phyloP scores from a whole-genome alignment of 2,888 invertebrate genomes.

The Euplagia quadripunctaria region DNA sequence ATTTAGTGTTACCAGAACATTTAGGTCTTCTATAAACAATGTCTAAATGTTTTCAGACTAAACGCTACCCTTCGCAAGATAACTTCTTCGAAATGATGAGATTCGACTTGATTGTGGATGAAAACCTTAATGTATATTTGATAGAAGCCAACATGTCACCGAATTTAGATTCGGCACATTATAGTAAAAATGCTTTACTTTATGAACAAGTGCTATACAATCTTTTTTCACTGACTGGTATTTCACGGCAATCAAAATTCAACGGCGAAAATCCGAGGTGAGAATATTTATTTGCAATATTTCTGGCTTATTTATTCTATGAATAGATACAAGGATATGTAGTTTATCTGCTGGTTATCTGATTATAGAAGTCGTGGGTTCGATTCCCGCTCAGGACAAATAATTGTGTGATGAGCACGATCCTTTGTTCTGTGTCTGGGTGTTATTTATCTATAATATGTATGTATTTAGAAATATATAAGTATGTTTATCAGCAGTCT shows the following conservation, averaged over 20 bases:
- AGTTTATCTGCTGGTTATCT: too few relatives aligned
- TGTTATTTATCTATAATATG: too few relatives aligned
- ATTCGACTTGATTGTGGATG: constrained; percentile 97
- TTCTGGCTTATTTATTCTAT: not conserved
- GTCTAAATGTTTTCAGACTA: constrained; percentile 64
- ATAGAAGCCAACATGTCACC: constrained; percentile 99
- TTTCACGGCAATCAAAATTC: constrained; percentile 72
- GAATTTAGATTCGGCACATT: constrained; percentile 97
- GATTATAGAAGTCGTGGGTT: too few relatives aligned
- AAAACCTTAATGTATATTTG: constrained; percentile 93
- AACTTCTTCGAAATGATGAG: constrained; percentile 98
- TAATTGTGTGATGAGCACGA: too few relatives aligned
- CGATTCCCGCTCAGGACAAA: too few relatives aligned
- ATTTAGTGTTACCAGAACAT: not conserved
- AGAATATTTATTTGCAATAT: constrained; percentile 22
- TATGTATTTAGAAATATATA: too few relatives aligned
- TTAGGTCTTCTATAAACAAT: constrained; percentile 5
- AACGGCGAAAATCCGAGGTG: constrained; percentile 53
- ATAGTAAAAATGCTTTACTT: constrained; percentile 93
- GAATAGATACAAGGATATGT: not conserved
- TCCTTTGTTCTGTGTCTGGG: too few relatives aligned
- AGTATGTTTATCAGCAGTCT: too few relatives aligned
- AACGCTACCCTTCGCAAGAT: constrained; percentile 82
- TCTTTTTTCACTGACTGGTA: constrained; percentile 92
- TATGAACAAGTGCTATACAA: constrained; percentile 98